phyloP scores from a whole-genome alignment of 2,797 vertebrate genomes.

The Microctenopoma lineatum region DNA sequence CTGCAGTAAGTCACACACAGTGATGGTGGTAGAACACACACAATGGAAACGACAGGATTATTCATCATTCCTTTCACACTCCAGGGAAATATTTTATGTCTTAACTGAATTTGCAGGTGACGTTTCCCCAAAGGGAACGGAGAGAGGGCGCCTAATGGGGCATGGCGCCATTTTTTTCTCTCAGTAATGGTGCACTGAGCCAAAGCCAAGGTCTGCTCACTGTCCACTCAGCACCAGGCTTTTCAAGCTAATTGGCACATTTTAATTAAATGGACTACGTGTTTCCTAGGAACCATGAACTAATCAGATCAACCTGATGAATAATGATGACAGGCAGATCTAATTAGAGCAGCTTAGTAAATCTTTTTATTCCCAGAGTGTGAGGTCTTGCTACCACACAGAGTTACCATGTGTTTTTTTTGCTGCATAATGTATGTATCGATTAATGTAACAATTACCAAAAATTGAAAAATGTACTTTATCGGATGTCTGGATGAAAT shows the following conservation, averaged over 20 bases:
- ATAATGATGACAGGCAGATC: slow-evolving; percentile 34
- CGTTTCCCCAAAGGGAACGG: slow-evolving; percentile 22
- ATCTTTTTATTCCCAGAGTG: slow-evolving; percentile 34
- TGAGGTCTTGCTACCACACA: slow-evolving; percentile 51
- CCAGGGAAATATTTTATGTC: slow-evolving; percentile 27
- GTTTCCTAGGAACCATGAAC: slow-evolving; percentile 29
- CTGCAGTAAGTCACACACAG: slow-evolving; percentile 46
- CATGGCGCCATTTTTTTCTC: slow-evolving; percentile 3
- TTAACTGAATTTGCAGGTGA: slow-evolving; percentile 31
- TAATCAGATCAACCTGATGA: slow-evolving; percentile 55
- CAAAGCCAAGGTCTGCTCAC: slow-evolving; percentile 41
- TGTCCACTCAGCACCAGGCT: slow-evolving; percentile 44
- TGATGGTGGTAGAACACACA: slow-evolving; percentile 52
- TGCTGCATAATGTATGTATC: background rate
- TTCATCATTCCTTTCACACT: slow-evolving; percentile 46
- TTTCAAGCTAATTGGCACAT: slow-evolving; percentile 22
- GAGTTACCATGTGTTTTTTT: slow-evolving; percentile 13
- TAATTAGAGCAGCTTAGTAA: slow-evolving; percentile 45
- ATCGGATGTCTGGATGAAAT: too few species aligned
- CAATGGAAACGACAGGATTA: slow-evolving; percentile 33
- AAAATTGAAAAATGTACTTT: background rate
- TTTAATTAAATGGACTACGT: slow-evolving; percentile 55
- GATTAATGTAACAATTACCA: background rate
- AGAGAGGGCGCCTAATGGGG: background rate
- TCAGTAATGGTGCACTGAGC: slow-evolving; percentile 11